Evolutionary conservation across 2,113 vertebrate species (phyloP), one percentile per base, ranked within the genome.

Genomic region (Coptodon rendalli): DNA sequence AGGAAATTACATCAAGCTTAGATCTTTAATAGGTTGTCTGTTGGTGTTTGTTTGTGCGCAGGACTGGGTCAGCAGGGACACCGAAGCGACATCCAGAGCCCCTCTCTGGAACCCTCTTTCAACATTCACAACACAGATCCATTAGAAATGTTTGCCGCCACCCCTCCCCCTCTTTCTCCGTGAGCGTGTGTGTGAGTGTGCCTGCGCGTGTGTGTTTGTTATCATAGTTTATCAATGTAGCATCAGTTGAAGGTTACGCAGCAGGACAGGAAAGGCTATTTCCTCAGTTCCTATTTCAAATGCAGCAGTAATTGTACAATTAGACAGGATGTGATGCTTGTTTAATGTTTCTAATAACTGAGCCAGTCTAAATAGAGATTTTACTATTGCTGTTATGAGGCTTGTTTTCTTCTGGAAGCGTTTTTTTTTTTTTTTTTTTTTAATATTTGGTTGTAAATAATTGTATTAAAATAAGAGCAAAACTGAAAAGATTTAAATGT

Each of bases 61-160:
- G 95, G 94, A 94, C 56, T 94, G 94, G 91, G 48, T 24, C 59
- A 81, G 50, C 38, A 78, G 36, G 38, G 87, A 89, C 54, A 50
- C 82, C 2, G 94, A 88, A 27, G 71, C 52, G 5, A 19, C 61
- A 13, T 86, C 63, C 68, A 92, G 88, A 87, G 61, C 91, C 13
- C 79, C 84, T 45, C 29, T 90, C 61, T 94, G 91, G 94, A 94
- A 80, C 89, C 54, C 92, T 4, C 80, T 89, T 14, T 93, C 94
- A 17, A 95, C 95, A 3, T 96, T 96, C 86, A 90, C 91, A 56
- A 78, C 86, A 29, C 88, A 89, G 3, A 84, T 50, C 71, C 82
- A 91, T 87, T 93, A 93, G 85, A 89, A 31, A 59, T 81, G 29
- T 53, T 85, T 85, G n/a, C 73, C 40, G 27, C 59, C 19, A 48